Evolutionary conservation across 2,797 vertebrate genomes (phyloP), one percentile per base, ranked within the genome.

Genomic region (Enteromius paludinosus): DNA sequence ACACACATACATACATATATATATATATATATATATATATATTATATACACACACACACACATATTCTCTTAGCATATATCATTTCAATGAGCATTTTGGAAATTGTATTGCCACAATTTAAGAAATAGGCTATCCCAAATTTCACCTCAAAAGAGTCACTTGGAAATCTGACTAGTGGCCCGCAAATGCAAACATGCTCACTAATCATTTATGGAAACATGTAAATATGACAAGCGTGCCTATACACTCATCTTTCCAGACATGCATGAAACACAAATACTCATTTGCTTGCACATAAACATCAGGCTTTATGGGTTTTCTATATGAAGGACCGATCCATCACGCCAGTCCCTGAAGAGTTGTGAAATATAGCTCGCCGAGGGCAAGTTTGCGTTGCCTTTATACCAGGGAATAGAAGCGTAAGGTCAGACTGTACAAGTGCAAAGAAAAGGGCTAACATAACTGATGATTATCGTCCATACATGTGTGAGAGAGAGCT

Each of bases 341-440:
- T 87, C 86, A 86, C n/a, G 15, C 41, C 61, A 56, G 74, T 82
- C 86, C 84, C 86, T 68, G 71, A 54, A 79, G 86, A 79, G 38
- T 62, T 79, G 56, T 77, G 75, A 86, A 86, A 81, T 84, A 82
- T 83, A 77, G 70, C 64, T 56, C 20, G 47, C 79, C 84, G 41
- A 59, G n/a, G 64, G 84, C 82, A 77, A 82, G 76, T 81, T 86
- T 82, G 33, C 75, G 74, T 81, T 82, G 74, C 82, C 47, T 41
- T 73, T 76, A 45, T 71, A 75, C 75, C 79, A 74, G 38, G 70
- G 59, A 83, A 82, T 45, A 74, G 38, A 74, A 70, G 38, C 64
- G 47, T 86, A 84, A 86, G 84, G 86, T 87, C 86, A 86, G 71
- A 68, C 71, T 73, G 56, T 47, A 79, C 74, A 83, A 83, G 68